A percentile compares a stretch with the other conserved stretches of the same genome.
These are phyloP conservation scores for Cydia fagiglandana DNA, from an alignment of 1,140 invertebrate genomes.

Conservation along the genomic window DNA sequence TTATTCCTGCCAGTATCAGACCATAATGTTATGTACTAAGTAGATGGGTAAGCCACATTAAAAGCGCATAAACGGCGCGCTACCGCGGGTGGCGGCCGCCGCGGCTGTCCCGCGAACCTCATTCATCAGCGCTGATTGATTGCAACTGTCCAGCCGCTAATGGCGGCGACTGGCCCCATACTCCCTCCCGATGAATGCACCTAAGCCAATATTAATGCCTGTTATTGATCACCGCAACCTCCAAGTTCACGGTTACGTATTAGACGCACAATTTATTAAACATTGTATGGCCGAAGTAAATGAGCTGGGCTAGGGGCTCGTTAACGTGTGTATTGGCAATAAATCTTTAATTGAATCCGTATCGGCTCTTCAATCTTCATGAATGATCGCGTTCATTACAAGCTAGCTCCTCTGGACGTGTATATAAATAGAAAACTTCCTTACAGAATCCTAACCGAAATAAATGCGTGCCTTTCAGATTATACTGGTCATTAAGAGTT, in stretches of 20 bases:
- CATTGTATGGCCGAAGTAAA: slow-evolving; percentile 51
- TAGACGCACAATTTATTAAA: slow-evolving; percentile 71
- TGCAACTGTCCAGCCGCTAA: slow-evolving; percentile 74
- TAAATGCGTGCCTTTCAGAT: slow-evolving; percentile 26
- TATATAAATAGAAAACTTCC: slow-evolving; percentile 25
- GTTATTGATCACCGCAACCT: slow-evolving; percentile 68
- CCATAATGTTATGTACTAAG: slow-evolving; percentile 1
- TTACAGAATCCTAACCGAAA: slow-evolving; percentile 24
- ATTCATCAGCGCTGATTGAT: slow-evolving; percentile 76
- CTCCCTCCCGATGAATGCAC: slow-evolving; percentile 66
- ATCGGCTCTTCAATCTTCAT: slow-evolving; percentile 49
- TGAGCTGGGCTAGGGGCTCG: slow-evolving; percentile 48
- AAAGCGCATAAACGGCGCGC: slow-evolving; percentile 24
- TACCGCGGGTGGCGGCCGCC: slow-evolving; percentile 30
- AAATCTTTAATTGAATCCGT: slow-evolving; percentile 58
- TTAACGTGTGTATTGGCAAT: slow-evolving; percentile 48
- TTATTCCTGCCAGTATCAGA: background rate
- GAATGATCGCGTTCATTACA: slow-evolving; percentile 34
- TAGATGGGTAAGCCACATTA: slow-evolving; percentile 19
- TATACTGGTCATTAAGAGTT: slow-evolving; percentile 14
- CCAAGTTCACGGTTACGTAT: slow-evolving; percentile 72
- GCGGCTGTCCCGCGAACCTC: slow-evolving; percentile 56
- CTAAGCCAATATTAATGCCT: slow-evolving; percentile 72
- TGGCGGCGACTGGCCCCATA: slow-evolving; percentile 70
- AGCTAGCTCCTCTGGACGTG: slow-evolving; percentile 1